Evolutionary conservation across 2,797 vertebrate species (phyloP), one percentile per base, ranked within the genome.

Genomic region (Anguilla anguilla): DNA sequence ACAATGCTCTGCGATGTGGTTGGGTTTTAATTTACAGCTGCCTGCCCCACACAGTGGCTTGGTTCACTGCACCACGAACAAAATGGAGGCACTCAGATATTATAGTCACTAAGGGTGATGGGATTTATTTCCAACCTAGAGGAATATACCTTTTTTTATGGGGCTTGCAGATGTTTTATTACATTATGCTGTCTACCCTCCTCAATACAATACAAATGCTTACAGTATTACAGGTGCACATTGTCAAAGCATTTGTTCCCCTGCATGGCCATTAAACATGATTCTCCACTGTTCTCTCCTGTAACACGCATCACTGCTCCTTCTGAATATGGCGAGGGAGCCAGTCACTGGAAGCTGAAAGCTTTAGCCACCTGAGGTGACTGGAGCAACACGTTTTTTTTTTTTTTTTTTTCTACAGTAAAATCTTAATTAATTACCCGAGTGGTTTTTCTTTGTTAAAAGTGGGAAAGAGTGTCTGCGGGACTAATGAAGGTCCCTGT

Each of bases 371-470:
- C 74, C 55, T 55, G 13, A 17, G 46, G 55, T 67, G 25, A 59
- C 43, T 49, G 72, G 25, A 51, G 35, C 83, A 77, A 25, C n/a
- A 51, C 72, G 22, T 82, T 46, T 46, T 46, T 82, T 28, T 22
- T 64, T 82, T 46, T 46, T 46, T 82, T 28, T 22, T 64, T 19
- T 85, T 51, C 74, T 67, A 43, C 74, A 83, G 49, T 85, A 81
- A 81, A 86, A 88, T 82, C 87, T 49, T 69, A 69, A 85, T 87
- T 77, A 87, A 81, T 87, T 90, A 74, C 61, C 84, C 15, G 74
- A 89, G 74, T 59, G 39, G 49, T 85, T 87, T 85, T 81, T 89
- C 46, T 87, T 28, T 28, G 64, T 31, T 74, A 35, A 31, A 31
- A 72, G 84, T 39, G 46, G 49, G n/a, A 81, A 83, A 15, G 81